phyloP scores from a whole-genome alignment of 1,140 invertebrate species.

The Plutomurus gul region DNA sequence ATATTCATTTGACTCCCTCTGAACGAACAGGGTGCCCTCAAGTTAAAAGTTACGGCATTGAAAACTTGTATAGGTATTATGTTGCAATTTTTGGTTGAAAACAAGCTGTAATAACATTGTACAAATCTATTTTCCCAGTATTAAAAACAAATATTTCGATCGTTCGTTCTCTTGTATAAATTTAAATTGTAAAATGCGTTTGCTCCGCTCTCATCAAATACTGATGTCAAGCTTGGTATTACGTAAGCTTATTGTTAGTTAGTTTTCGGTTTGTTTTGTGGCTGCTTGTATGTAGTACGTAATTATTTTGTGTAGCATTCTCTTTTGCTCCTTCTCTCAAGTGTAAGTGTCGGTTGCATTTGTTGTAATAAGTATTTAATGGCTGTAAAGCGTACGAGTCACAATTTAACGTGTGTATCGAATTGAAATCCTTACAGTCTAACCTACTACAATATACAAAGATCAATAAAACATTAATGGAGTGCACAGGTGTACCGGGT shows the following conservation, averaged over 20 bases:
- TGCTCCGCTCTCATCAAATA: neutral
- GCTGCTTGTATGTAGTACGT: neutral
- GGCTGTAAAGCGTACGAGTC: too few relatives aligned
- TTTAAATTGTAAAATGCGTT: slow-evolving; percentile 9
- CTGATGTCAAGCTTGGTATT: neutral
- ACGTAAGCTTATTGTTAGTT: neutral
- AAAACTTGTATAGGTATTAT: neutral
- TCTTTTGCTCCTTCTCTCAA: too few relatives aligned
- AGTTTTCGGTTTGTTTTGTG: neutral
- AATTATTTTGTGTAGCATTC: neutral
- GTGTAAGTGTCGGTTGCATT: neutral
- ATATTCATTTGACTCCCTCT: neutral
- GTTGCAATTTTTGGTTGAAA: neutral
- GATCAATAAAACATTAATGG: neutral
- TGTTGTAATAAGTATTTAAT: neutral
- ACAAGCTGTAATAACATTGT: neutral
- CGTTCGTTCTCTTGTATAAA: neutral
- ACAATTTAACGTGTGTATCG: too few relatives aligned
- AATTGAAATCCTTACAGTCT: too few relatives aligned
- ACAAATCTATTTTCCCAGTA: neutral
- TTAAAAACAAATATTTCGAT: neutral
- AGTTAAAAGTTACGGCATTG: neutral
- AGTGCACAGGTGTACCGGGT: neutral
- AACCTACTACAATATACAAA: neutral
- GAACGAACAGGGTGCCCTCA: neutral